Evolutionary conservation across 2,797 vertebrate genomes (phyloP).

Genomic region (Apodemus agrarius): DNA sequence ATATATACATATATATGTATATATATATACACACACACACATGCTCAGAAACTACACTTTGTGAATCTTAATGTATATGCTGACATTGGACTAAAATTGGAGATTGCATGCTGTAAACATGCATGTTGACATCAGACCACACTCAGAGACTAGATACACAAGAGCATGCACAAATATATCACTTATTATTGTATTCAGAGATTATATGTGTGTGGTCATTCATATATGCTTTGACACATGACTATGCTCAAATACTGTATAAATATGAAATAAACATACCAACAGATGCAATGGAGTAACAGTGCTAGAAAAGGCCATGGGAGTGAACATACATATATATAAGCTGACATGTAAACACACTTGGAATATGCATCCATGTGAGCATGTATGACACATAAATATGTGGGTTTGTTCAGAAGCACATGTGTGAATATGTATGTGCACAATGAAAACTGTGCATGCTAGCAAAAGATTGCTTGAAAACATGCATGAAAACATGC

Average conservation of each 20-base stretch:
- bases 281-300: not conserved
- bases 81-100: not conserved
- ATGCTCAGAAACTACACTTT: not conserved
- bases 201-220: not conserved
- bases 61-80: not conserved
- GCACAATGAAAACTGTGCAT: not conserved
- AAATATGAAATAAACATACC: not conserved
- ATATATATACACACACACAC: too few relatives aligned
- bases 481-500: not conserved
- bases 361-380: too few relatives aligned
- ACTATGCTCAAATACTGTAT: not conserved
- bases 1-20: too few relatives aligned
- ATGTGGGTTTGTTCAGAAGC: not conserved
- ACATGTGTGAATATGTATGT: not conserved
- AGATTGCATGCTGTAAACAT: not conserved
- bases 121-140: not conserved
- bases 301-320: not conserved
- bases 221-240: not conserved
- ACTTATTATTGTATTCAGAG: not conserved
- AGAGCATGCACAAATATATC: not conserved
- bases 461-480: not conserved
- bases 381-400: too few relatives aligned
- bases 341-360: too few relatives aligned
- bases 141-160: not conserved
- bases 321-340: not conserved